These are phyloP conservation scores for Macrotis lagotis DNA, from an alignment of 2,113 vertebrate species.

Conservation along the genomic window DNA sequence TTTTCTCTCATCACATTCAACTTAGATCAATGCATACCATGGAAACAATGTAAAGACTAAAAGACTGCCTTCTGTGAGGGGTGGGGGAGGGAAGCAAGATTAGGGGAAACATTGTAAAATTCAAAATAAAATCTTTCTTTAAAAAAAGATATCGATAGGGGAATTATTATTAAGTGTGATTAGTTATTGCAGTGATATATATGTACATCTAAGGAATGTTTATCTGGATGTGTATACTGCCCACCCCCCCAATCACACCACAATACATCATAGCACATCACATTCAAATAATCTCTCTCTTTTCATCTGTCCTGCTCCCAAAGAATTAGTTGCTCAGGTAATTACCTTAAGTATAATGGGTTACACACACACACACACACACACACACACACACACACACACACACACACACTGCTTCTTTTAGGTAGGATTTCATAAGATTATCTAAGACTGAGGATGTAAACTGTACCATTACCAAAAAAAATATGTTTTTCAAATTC, in stretches of 20 bases:
- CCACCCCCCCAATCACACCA: too few species aligned
- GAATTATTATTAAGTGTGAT: neutral
- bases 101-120: too few species aligned
- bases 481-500: too few species aligned
- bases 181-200: neutral
- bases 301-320: neutral
- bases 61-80: too few species aligned
- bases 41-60: too few species aligned
- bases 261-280: too few species aligned
- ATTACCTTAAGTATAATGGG: neutral
- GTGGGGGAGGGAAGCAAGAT: too few species aligned
- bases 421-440: conserved; percentile 20
- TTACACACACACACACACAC: too few species aligned
- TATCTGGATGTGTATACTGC: neutral
- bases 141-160: neutral
- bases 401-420: neutral
- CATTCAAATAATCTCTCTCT: neutral
- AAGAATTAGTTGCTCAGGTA: neutral
- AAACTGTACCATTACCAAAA: neutral
- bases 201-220: neutral
- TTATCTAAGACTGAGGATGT: neutral
- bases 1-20: too few species aligned
- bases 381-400: too few species aligned
- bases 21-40: too few species aligned
- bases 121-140: too few species aligned